Percentiles rank a stretch among this genome's conserved stretches.
Evolutionary conservation across 2,113 vertebrate species (phyloP).

Genomic region (Dunckerocampus dactyliophorus): DNA sequence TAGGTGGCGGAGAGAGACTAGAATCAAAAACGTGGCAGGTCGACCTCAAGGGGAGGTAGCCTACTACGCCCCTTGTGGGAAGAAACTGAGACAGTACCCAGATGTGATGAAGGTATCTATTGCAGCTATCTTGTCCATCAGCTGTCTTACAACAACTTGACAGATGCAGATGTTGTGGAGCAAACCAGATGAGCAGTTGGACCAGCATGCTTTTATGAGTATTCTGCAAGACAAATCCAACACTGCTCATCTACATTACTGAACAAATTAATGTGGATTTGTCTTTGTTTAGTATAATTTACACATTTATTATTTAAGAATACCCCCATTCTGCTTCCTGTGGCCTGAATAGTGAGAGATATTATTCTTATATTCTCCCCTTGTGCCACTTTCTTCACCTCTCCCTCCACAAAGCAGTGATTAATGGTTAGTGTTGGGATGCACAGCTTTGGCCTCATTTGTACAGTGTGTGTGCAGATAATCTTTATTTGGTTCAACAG

Average conservation of each 20-base stretch:
- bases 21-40: constrained; percentile 85
- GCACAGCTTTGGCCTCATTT: constrained; percentile 59
- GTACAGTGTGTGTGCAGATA: constrained; percentile 13
- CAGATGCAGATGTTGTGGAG: constrained; percentile 42
- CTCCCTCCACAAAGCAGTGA: constrained; percentile 18
- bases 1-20: constrained; percentile 96
- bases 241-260: constrained; percentile 32
- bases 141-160: constrained; percentile 22
- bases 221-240: constrained; percentile 3
- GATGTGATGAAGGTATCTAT: constrained; percentile 93
- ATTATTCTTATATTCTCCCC: constrained; percentile 45
- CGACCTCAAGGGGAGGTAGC: constrained; percentile 92
- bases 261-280: constrained; percentile 46
- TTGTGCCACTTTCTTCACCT: constrained; percentile 42
- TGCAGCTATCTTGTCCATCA: not conserved
- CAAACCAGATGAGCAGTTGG: constrained; percentile 36
- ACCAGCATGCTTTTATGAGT: constrained; percentile 8
- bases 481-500: constrained; percentile 28
- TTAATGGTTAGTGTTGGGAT: constrained; percentile 55
- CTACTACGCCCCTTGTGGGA: constrained; percentile 93
- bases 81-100: constrained; percentile 95
- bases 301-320: constrained; percentile 9
- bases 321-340: constrained; percentile 36
- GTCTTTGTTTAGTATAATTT: constrained; percentile 24
- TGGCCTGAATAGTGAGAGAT: constrained; percentile 54